Percentiles rank a stretch among this genome's conserved stretches.
Evolutionary conservation across 2,797 vertebrate genomes (phyloP).

Genomic region (Mallotus villosus): DNA sequence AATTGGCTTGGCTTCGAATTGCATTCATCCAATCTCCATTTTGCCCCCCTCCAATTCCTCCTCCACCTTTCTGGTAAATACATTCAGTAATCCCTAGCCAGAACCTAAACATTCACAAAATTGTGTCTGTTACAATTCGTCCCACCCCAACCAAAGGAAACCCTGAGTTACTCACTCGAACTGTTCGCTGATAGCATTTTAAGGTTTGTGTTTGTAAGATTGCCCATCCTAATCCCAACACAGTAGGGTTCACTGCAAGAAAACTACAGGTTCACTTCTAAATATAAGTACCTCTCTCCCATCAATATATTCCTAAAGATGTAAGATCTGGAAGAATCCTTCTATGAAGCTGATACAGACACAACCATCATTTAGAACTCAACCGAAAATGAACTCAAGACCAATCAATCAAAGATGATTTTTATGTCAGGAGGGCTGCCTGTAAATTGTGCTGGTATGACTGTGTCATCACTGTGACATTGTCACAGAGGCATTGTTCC

Average conservation of each 20-base stretch:
- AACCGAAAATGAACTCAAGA: too few species aligned
- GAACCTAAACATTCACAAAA: background rate
- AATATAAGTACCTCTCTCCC: background rate
- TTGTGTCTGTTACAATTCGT: background rate
- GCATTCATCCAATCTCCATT: too few species aligned
- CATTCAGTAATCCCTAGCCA: background rate
- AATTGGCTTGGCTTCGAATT: too few species aligned
- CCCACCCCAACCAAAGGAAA: background rate
- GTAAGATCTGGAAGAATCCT: too few species aligned
- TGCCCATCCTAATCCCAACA: background rate
- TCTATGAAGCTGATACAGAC: too few species aligned
- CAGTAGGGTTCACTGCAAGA: background rate
- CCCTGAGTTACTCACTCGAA: background rate
- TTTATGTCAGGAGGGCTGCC: background rate
- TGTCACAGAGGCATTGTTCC: background rate
- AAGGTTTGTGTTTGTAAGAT: background rate
- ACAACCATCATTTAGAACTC: background rate
- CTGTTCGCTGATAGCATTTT: background rate
- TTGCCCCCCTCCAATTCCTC: background rate
- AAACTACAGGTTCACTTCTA: background rate
- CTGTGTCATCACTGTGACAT: background rate
- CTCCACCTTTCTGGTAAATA: background rate
- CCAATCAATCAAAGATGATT: too few species aligned
- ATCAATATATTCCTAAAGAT: background rate
- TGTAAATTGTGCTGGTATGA: slow-evolving; percentile 2